Evolutionary conservation across 1,140 invertebrate genomes (phyloP).

Genomic region (Maconellicoccus hirsutus): DNA sequence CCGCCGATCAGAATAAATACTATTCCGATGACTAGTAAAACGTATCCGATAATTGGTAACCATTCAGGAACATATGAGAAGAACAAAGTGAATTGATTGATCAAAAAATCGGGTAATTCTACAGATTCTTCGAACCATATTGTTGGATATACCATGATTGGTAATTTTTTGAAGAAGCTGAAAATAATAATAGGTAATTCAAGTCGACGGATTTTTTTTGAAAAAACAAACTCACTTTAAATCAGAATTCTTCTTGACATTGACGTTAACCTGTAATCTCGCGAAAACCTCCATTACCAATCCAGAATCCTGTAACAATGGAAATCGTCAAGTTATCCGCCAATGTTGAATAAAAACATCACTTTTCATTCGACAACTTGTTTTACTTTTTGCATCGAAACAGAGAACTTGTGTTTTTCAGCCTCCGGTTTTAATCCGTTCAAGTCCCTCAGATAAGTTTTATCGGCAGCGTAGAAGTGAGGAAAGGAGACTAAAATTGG

Average conservation of each 20-base stretch:
- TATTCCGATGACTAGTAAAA: neutral
- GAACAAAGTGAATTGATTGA: neutral
- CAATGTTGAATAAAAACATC: no score
- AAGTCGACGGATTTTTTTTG: no score
- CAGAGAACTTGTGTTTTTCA: constrained; percentile 43
- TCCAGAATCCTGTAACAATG: neutral
- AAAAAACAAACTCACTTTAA: neutral
- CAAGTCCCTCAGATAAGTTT: constrained; percentile 40
- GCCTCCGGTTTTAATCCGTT: constrained; percentile 45
- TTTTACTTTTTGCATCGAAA: constrained; percentile 53
- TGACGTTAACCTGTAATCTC: neutral
- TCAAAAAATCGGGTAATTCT: neutral
- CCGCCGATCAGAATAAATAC: neutral
- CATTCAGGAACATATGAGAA: neutral
- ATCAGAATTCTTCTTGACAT: neutral
- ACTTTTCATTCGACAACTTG: no score
- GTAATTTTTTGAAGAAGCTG: neutral
- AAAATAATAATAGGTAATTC: neutral
- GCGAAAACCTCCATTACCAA: neutral
- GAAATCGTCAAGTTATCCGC: neutral
- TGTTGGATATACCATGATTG: neutral
- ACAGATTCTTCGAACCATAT: neutral
- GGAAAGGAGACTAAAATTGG: constrained; percentile 56
- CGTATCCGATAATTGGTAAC: neutral
- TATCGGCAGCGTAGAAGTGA: constrained; percentile 56